phyloP scores from a whole-genome alignment of 2,113 vertebrate species.

The Oostethus manadensis region DNA sequence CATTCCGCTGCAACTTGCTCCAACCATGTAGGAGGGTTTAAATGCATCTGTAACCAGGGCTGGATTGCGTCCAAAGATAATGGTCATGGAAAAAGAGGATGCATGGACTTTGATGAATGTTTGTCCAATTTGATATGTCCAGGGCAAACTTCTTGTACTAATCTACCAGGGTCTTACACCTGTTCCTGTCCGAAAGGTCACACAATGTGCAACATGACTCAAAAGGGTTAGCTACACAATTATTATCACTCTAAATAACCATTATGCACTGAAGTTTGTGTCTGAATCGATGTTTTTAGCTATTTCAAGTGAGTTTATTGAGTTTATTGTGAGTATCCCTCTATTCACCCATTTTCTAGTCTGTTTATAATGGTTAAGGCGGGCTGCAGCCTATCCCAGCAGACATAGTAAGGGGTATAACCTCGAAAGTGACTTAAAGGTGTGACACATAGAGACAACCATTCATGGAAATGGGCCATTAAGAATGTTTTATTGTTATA shows the following conservation, averaged over 20 bases:
- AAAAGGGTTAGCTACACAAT: slow-evolving; percentile 40
- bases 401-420: no score
- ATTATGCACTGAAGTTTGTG: background rate
- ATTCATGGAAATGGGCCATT: no score
- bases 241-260: slow-evolving; percentile 10
- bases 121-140: slow-evolving; percentile 47
- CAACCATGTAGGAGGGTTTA: slow-evolving; percentile 67
- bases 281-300: background rate
- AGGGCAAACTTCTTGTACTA: slow-evolving; percentile 54
- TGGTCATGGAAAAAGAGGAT: slow-evolving; percentile 53
- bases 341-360: background rate
- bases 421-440: no score
- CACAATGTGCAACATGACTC: slow-evolving; percentile 37
- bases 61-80: slow-evolving; percentile 54
- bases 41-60: slow-evolving; percentile 64
- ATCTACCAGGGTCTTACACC: slow-evolving; percentile 65
- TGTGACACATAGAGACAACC: no score
- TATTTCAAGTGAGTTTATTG: background rate
- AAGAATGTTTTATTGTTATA: no score
- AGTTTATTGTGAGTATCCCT: background rate
- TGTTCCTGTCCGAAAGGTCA: slow-evolving; percentile 61
- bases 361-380: background rate
- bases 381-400: no score
- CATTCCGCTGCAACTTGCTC: slow-evolving; percentile 67
- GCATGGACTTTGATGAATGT: slow-evolving; percentile 73